Evolutionary conservation across 2,797 vertebrate species (phyloP), one percentile per base, ranked within the genome.

Genomic region (Gallinago nigripennis): DNA sequence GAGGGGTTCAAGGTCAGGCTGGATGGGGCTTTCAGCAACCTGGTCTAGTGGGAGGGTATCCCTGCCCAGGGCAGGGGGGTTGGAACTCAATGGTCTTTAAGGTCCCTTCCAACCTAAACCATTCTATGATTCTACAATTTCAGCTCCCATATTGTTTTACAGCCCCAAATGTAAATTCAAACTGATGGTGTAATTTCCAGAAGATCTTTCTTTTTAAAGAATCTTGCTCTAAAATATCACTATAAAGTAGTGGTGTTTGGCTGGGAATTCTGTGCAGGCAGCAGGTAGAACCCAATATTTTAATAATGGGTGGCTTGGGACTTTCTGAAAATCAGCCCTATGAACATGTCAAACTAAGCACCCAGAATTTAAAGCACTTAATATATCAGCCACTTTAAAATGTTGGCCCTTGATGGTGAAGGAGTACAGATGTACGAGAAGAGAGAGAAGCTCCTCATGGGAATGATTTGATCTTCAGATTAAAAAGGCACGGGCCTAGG

Each of bases 391-490:
- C 41, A 56, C 56, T 90, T 92, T 37, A 66, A 91, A 96, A 86
- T 56, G 58, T 56, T 86, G 51, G 28, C 15, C 77, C 56, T 85
- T 80, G 57, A 63, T 90, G 91, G 72, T 77, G 83, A 84, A 94
- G 88, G 53, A 89, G 39, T 63, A 61, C 43, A 90, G 82, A 54
- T 86, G 56, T 51, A 78, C 12, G 10, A 85, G 51, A 93, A 88
- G 60, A 92, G 58, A n/a, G 23, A 86, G 76, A 82, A 92, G 56
- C 9, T 82, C 64, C 92, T 86, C 86, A 15, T 33, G 70, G 85
- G 68, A 91, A 84, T 45, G 48, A 94, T 80, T 45, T 94, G 82
- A 94, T 94, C 73, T 95, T 92, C 80, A 92, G 66, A 86, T 84
- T 82, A 53, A 90, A 91, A 91, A 94, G 57, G 61, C 43, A 93